phyloP scores from a whole-genome alignment of 2,888 invertebrate genomes.

The Chymomyza caudatula region DNA sequence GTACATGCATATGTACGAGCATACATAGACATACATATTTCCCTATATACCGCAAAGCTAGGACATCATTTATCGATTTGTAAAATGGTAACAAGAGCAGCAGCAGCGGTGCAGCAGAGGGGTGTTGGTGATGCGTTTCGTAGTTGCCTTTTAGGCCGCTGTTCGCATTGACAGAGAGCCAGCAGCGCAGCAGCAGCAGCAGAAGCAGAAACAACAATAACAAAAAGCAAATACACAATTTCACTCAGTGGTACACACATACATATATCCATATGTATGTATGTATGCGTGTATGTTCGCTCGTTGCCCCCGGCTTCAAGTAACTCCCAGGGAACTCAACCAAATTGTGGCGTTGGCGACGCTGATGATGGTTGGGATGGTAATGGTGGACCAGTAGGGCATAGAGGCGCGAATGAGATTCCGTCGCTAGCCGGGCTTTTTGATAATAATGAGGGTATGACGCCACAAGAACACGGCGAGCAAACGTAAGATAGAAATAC shows the following conservation, averaged over 20 bases:
- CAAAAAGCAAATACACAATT: constrained; percentile 14
- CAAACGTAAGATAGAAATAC: constrained; percentile 20
- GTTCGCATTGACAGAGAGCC: constrained; percentile 40
- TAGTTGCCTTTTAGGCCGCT: constrained; percentile 59
- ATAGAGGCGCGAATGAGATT: constrained; percentile 20
- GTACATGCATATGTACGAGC: background rate
- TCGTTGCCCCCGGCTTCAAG: constrained; percentile 29
- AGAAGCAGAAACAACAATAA: constrained; percentile 33
- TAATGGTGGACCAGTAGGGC: constrained; percentile 31
- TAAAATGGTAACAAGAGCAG: constrained; percentile 43
- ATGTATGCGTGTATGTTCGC: constrained; percentile 11
- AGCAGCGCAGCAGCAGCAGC: constrained; percentile 30
- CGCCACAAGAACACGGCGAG: constrained; percentile 58
- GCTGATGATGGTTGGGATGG: constrained; percentile 32
- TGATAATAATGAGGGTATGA: constrained; percentile 2
- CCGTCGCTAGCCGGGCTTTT: background rate
- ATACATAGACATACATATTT: too few species aligned
- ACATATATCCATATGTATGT: constrained; percentile 15
- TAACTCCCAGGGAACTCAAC: background rate
- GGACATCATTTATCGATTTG: constrained; percentile 71
- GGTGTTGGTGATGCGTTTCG: constrained; percentile 30
- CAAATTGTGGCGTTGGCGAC: constrained; percentile 48
- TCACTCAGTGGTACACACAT: background rate
- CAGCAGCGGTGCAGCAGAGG: constrained; percentile 28
- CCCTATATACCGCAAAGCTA: constrained; percentile 50